These are phyloP conservation scores for Cyaniris semiargus DNA, from an alignment of 2,888 invertebrate species.

Conservation along the genomic window DNA sequence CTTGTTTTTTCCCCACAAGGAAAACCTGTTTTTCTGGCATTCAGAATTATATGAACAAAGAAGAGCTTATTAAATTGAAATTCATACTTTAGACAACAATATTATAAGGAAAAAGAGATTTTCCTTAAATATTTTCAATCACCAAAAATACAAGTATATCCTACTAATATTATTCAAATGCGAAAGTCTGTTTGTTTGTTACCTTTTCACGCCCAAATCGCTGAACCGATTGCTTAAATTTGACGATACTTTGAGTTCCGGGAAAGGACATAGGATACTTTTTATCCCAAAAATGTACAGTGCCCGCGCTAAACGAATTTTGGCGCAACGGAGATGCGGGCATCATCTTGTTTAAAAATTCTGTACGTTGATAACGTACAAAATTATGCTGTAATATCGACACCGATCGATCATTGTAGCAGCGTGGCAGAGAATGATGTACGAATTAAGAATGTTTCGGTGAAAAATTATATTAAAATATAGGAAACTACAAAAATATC, in stretches of 20 bases:
- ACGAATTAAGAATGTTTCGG: constrained; percentile 10
- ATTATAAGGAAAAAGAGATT: not conserved
- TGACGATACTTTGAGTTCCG: no score
- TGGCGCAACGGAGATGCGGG: no score
- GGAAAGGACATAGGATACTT: no score
- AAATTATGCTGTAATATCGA: not conserved
- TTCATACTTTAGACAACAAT: not conserved
- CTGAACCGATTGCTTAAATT: no score
- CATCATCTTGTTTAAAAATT: no score
- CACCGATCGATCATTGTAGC: constrained; percentile 7
- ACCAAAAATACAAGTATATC: not conserved
- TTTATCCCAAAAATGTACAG: no score
- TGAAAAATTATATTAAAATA: not conserved
- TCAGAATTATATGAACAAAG: not conserved
- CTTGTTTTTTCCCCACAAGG: not conserved
- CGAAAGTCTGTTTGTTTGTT: no score
- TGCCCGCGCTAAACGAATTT: no score
- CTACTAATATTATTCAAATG: not conserved
- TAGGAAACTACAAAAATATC: no score
- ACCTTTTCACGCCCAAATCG: no score
- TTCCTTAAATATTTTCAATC: not conserved
- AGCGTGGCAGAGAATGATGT: not conserved
- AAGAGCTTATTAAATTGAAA: not conserved
- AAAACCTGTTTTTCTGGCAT: not conserved
- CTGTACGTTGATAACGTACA: not conserved